phyloP scores from a whole-genome alignment of 2,797 vertebrate genomes.

The Octomys mimax region DNA sequence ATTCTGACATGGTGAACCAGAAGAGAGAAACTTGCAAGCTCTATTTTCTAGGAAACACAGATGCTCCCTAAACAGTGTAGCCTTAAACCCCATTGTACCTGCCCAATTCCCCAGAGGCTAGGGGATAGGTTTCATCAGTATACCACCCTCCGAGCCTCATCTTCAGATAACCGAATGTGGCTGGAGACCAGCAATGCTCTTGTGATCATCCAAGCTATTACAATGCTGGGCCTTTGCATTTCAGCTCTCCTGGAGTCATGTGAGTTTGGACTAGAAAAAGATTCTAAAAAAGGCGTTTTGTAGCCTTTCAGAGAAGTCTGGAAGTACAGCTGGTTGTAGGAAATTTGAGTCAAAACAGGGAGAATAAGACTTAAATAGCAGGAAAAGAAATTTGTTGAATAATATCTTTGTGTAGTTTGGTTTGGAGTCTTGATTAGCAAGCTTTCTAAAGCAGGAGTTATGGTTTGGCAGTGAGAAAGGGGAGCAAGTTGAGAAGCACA shows the following conservation, averaged over 20 bases:
- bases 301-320: background rate
- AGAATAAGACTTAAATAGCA: background rate
- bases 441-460: background rate
- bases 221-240: background rate
- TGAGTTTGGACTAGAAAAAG: conserved; percentile 54
- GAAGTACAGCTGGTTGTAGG: background rate
- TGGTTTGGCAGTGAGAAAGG: background rate
- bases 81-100: background rate
- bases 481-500: background rate
- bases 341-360: background rate
- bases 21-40: background rate
- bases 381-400: background rate
- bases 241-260: conserved; percentile 32
- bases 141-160: conserved; percentile 11
- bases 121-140: background rate
- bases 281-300: background rate
- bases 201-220: background rate
- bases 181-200: background rate
- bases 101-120: background rate
- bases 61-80: background rate
- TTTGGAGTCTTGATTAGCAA: background rate
- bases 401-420: background rate
- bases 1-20: background rate
- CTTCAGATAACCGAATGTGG: background rate
- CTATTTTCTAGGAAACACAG: conserved; percentile 33